Conservation (phyloP, 1,140 invertebrate genomes). For the Aphidius gifuensis region DNA sequence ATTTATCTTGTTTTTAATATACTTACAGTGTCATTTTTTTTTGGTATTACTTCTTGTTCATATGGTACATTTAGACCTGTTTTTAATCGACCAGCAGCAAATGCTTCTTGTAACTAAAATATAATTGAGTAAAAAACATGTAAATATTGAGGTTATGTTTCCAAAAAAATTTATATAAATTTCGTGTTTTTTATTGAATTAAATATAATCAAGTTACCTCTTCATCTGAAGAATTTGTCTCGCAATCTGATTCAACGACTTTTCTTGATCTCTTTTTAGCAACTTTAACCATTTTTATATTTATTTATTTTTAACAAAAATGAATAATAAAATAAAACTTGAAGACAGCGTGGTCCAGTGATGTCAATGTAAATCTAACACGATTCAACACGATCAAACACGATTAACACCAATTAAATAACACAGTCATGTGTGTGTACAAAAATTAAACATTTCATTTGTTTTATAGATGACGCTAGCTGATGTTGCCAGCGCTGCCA, state of each 20-base stretch:
- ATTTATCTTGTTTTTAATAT: not conserved
- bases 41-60: slow-evolving; percentile 58
- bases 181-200: slow-evolving; percentile 25
- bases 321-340: too few relatives aligned
- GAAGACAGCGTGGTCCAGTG: too few relatives aligned
- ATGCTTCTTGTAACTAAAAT: slow-evolving; percentile 78
- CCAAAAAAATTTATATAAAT: not conserved
- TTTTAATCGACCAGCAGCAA: slow-evolving; percentile 75
- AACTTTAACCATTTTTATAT: not conserved
- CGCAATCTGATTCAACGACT: slow-evolving; percentile 41
- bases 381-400: too few relatives aligned
- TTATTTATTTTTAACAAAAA: not conserved
- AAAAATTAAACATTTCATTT: too few relatives aligned
- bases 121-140: slow-evolving; percentile 20
- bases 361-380: too few relatives aligned
- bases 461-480: too few relatives aligned
- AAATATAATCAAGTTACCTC: slow-evolving; percentile 43
- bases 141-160: slow-evolving; percentile 18
- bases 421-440: too few relatives aligned
- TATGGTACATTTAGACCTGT: slow-evolving; percentile 76
- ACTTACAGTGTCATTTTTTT: slow-evolving; percentile 67
- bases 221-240: slow-evolving; percentile 49
- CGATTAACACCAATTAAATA: too few relatives aligned
- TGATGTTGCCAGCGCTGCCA: too few relatives aligned
- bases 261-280: not conserved